Evolutionary conservation across 1,140 invertebrate species (phyloP).

Genomic region (Chymomyza costata): DNA sequence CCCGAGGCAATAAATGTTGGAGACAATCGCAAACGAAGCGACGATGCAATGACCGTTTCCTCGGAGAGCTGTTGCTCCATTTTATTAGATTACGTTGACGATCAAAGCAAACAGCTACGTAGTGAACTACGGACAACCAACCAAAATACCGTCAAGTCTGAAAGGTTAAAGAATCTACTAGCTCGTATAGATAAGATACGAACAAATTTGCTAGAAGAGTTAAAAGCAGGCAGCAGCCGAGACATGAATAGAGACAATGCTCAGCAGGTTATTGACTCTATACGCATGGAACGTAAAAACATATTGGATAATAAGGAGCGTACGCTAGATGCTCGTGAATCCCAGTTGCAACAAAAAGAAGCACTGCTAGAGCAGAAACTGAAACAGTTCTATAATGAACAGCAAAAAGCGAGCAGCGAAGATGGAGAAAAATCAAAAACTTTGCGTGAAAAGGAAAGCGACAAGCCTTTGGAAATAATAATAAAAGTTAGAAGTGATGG

Average conservation of each 20-base stretch:
- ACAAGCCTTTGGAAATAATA: constrained; percentile 56
- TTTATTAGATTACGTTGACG: constrained; percentile 61
- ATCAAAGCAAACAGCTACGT: constrained; percentile 58
- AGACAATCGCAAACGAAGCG: constrained; percentile 8
- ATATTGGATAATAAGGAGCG: constrained; percentile 27
- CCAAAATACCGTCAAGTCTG: constrained; percentile 36
- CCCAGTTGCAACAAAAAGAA: constrained; percentile 55
- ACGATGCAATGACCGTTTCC: constrained; percentile 16
- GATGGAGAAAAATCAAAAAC: not conserved
- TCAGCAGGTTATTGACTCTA: constrained; percentile 47
- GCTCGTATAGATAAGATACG: constrained; percentile 55
- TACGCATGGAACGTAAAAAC: constrained; percentile 48
- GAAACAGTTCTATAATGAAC: constrained; percentile 36
- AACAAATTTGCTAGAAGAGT: constrained; percentile 38
- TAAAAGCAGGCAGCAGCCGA: constrained; percentile 29
- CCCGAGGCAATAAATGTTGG: constrained; percentile 44
- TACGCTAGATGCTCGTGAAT: constrained; percentile 37
- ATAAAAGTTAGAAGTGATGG: constrained; percentile 61
- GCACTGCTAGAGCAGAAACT: constrained; percentile 54
- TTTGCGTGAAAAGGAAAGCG: constrained; percentile 4
- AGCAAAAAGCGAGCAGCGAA: constrained; percentile 18
- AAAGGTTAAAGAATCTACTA: constrained; percentile 42
- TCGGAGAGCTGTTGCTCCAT: constrained; percentile 52
- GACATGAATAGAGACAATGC: constrained; percentile 25
- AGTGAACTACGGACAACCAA: constrained; percentile 43